These are phyloP conservation scores for Platichthys flesus DNA, from an alignment of 2,113 vertebrate genomes.

Conservation along the genomic window DNA sequence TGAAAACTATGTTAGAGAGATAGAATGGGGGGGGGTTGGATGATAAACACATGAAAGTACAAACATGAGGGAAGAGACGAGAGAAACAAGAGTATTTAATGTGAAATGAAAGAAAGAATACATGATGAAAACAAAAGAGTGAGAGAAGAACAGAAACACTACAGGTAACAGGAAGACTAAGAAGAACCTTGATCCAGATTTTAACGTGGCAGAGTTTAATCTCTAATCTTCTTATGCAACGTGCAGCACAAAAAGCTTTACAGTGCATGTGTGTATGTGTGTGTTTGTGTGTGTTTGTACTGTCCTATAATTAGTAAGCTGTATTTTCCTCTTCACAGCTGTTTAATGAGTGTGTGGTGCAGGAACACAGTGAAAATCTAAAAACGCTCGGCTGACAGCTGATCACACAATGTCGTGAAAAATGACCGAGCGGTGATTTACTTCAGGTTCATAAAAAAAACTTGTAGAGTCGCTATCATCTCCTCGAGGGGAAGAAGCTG, in stretches of 20 bases:
- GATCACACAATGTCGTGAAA: too few relatives aligned
- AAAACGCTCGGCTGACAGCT: too few relatives aligned
- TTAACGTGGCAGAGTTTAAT: background rate
- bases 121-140: background rate
- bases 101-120: background rate
- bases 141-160: background rate
- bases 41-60: background rate
- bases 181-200: slow-evolving; percentile 13
- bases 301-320: background rate
- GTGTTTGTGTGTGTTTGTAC: background rate
- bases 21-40: too few relatives aligned
- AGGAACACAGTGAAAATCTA: too few relatives aligned
- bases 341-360: too few relatives aligned
- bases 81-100: background rate
- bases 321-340: too few relatives aligned
- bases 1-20: slow-evolving; percentile 7
- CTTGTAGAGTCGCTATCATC: too few relatives aligned
- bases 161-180: slow-evolving; percentile 4
- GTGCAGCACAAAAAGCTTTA: background rate
- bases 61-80: background rate
- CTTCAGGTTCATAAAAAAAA: too few relatives aligned
- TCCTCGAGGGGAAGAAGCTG: too few relatives aligned
- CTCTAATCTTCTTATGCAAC: slow-evolving; percentile 15
- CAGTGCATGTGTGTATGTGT: background rate
- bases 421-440: too few relatives aligned